phyloP scores from a whole-genome alignment of 92 coral and sea anemone genomes.

The Paragorgia papillata region DNA sequence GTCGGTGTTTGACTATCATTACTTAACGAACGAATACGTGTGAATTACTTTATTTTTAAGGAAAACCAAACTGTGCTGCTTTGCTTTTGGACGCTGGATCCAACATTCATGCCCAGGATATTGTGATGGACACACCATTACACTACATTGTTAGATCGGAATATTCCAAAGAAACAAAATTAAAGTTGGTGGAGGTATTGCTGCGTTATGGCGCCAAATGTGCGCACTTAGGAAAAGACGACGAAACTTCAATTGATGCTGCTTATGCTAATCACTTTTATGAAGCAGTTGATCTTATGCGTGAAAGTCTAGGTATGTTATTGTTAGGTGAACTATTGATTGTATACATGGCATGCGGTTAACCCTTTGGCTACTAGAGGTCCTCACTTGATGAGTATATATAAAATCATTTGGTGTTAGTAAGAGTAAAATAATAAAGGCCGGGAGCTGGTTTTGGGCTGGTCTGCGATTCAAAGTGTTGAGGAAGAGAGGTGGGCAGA shows the following conservation, averaged over 20 bases:
- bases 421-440: no score
- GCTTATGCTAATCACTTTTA: conserved; percentile 64
- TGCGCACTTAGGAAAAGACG: conserved; percentile 72
- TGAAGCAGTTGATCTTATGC: conserved; percentile 68
- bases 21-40: no score
- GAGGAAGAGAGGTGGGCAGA: no score
- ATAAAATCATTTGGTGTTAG: no score
- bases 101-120: conserved; percentile 80
- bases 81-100: conserved; percentile 79
- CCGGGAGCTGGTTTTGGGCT: no score
- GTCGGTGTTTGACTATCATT: no score
- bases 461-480: no score
- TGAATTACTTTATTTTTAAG: no score
- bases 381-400: neutral
- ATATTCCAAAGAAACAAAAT: conserved; percentile 75
- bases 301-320: conserved; percentile 68
- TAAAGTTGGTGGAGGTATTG: conserved; percentile 65
- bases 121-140: conserved; percentile 84
- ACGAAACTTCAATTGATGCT: conserved; percentile 78
- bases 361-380: neutral
- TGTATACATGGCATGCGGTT: neutral
- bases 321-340: neutral
- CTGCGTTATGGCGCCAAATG: conserved; percentile 91
- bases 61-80: conserved; percentile 64
- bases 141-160: conserved; percentile 74